Conservation (phyloP, 2,113 vertebrate species). For the Casuarius casuarius region DNA sequence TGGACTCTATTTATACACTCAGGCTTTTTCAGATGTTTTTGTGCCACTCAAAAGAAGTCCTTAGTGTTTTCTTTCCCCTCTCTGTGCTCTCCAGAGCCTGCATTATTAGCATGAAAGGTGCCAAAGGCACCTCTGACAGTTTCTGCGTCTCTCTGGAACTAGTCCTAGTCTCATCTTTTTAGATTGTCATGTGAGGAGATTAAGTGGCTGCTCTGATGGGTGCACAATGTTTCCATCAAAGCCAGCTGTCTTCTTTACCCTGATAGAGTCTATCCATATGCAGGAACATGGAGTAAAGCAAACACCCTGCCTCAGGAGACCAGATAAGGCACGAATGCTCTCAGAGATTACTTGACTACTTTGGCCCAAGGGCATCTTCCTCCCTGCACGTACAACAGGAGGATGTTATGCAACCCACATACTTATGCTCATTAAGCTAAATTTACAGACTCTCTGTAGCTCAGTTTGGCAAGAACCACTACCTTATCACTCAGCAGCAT, state of each 20-base stretch:
- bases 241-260: neutral
- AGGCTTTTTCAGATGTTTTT: neutral
- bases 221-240: neutral
- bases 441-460: neutral
- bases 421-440: conserved; percentile 15
- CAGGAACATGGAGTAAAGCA: neutral
- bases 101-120: neutral
- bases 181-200: neutral
- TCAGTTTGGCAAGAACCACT: neutral
- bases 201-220: accelerated
- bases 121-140: neutral
- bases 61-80: neutral
- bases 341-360: conserved; percentile 2
- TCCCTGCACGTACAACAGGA: neutral
- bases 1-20: neutral
- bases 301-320: neutral
- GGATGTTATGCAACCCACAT: conserved; percentile 16
- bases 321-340: conserved; percentile 28
- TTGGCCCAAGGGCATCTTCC: conserved; percentile 32
- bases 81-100: neutral
- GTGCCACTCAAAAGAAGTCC: neutral
- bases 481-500: neutral
- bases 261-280: neutral
- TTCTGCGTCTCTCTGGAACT: neutral
- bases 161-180: neutral